A percentile compares a stretch with the other conserved stretches of the same genome.
Evolutionary conservation across 2,797 vertebrate genomes (phyloP).

Genomic region (Chrysocyon brachyurus): DNA sequence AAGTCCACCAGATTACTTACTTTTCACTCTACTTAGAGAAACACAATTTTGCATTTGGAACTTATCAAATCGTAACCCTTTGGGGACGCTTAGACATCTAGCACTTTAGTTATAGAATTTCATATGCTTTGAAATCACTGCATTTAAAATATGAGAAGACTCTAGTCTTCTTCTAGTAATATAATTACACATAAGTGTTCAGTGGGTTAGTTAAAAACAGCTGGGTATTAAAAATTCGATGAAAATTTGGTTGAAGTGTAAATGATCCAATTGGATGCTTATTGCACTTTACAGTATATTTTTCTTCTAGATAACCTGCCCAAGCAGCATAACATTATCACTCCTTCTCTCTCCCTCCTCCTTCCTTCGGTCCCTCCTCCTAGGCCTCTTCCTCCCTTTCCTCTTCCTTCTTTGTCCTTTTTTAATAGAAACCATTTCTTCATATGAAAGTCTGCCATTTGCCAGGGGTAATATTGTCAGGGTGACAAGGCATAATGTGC

Average conservation of each 20-base stretch:
- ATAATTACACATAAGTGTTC: background rate
- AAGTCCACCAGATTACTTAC: background rate
- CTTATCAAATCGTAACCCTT: background rate
- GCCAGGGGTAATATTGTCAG: background rate
- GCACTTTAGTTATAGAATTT: background rate
- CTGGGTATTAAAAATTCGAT: background rate
- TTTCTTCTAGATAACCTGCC: background rate
- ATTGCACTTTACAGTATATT: background rate
- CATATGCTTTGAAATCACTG: background rate
- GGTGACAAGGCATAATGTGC: background rate
- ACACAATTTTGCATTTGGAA: background rate
- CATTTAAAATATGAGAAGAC: background rate
- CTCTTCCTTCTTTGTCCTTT: background rate
- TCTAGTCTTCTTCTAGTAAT: background rate
- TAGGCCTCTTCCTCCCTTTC: accelerated
- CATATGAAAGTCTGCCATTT: background rate
- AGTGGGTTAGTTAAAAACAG: background rate
- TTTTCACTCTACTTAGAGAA: background rate
- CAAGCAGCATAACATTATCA: background rate
- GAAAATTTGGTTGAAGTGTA: slow-evolving; percentile 8
- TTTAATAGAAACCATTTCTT: background rate
- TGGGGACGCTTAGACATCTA: background rate
- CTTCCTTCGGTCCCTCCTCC: background rate
- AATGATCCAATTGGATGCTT: background rate
- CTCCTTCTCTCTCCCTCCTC: background rate